phyloP scores from a whole-genome alignment of 1,140 invertebrate species.

The Saccostrea cuccullata region DNA sequence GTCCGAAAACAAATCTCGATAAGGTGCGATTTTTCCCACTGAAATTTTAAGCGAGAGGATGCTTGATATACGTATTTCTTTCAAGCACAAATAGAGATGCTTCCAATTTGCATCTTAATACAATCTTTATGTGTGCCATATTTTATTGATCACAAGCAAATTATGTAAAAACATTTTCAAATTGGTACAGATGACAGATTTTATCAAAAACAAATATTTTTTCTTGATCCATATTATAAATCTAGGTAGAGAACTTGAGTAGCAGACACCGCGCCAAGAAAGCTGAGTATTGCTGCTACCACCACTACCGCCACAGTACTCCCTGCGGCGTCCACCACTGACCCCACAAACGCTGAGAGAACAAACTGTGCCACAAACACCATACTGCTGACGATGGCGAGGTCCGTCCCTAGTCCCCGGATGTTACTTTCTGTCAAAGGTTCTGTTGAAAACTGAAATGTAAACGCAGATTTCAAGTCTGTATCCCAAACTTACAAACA shows the following conservation, averaged over 20 bases:
- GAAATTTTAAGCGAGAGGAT: too few species aligned
- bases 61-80: too few species aligned
- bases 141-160: too few species aligned
- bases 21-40: too few species aligned
- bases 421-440: constrained; percentile 75
- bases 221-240: constrained; percentile 80
- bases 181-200: too few species aligned
- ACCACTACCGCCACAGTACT: constrained; percentile 91
- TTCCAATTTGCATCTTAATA: too few species aligned
- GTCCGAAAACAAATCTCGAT: too few species aligned
- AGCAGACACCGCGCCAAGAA: constrained; percentile 90
- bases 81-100: too few species aligned
- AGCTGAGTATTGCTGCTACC: constrained; percentile 89
- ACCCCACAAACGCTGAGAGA: constrained; percentile 91
- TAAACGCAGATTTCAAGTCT: neutral
- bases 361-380: constrained; percentile 96
- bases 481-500: too few species aligned
- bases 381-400: constrained; percentile 95
- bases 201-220: neutral
- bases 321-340: constrained; percentile 86
- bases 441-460: constrained; percentile 48
- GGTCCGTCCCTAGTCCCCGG: constrained; percentile 94
- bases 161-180: too few species aligned
- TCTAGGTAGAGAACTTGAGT: constrained; percentile 93
- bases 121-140: too few species aligned